Conservation (phyloP, 2,888 invertebrate genomes). For the Eupithecia insigniata region DNA sequence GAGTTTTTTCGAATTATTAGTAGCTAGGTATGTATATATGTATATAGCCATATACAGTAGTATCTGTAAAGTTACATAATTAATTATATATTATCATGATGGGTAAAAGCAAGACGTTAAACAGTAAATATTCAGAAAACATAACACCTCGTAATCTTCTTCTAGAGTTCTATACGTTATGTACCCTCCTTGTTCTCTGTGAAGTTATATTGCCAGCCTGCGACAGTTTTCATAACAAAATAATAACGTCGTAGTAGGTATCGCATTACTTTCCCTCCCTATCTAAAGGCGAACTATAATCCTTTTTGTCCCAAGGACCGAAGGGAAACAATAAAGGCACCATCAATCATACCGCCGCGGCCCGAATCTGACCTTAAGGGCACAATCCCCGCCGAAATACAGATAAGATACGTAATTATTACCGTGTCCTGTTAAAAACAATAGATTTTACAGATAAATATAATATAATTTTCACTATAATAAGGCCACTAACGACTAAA, state of each 20-base stretch:
- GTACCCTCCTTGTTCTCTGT: not conserved
- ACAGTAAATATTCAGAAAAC: not conserved
- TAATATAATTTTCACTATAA: constrained; percentile 7
- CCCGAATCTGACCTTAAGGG: constrained; percentile 28
- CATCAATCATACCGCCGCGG: constrained; percentile 40
- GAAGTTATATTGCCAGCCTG: not conserved
- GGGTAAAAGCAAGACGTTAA: not conserved
- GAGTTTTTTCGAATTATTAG: too few species aligned
- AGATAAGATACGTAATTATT: constrained; percentile 28
- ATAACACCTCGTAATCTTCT: not conserved
- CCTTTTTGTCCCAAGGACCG: constrained; percentile 35
- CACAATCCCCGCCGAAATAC: constrained; percentile 20
- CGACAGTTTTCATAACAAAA: constrained; percentile 12
- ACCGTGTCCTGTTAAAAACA: not conserved
- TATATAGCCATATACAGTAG: too few species aligned
- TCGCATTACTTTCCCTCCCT: constrained; percentile 18
- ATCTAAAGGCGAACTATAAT: constrained; percentile 24
- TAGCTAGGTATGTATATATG: too few species aligned
- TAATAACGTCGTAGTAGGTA: not conserved
- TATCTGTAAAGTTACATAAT: not conserved
- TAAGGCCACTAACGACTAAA: constrained; percentile 6
- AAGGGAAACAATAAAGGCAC: constrained; percentile 37
- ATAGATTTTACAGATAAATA: not conserved
- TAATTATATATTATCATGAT: not conserved
- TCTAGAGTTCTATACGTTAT: not conserved